These are phyloP conservation scores for Ictalurus punctatus DNA, from an alignment of 2,113 vertebrate genomes.

Conservation along the genomic window DNA sequence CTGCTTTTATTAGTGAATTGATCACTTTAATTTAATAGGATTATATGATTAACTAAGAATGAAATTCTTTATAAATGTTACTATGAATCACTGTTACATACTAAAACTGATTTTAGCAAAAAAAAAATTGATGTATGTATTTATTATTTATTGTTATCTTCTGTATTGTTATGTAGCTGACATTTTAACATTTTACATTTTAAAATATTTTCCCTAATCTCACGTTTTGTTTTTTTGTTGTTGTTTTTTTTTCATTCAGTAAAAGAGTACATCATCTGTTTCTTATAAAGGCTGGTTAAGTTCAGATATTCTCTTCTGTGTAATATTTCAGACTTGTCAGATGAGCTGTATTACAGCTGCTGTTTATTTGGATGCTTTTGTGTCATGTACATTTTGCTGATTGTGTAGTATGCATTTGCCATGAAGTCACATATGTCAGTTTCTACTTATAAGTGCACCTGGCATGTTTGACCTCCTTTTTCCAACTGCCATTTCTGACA, in stretches of 20 bases:
- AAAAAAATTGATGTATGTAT: neutral
- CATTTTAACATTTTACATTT: neutral
- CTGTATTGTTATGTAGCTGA: neutral
- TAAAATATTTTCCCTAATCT: neutral
- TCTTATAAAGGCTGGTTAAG: neutral
- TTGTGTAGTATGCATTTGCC: slow-evolving; percentile 7
- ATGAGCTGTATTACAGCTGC: neutral
- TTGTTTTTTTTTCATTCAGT: neutral
- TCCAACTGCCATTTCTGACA: slow-evolving; percentile 12
- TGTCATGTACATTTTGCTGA: neutral
- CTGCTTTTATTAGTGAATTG: neutral
- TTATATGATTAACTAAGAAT: neutral
- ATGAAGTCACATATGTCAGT: slow-evolving; percentile 9
- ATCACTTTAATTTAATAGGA: neutral
- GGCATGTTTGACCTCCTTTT: slow-evolving; percentile 22
- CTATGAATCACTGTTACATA: neutral
- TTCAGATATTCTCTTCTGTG: neutral
- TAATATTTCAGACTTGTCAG: neutral
- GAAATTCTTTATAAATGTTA: neutral
- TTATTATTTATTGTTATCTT: neutral
- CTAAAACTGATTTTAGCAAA: neutral
- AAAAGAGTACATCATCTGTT: neutral
- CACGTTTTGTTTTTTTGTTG: neutral
- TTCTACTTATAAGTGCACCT: slow-evolving; percentile 36
- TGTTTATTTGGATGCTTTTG: neutral